phyloP scores from a whole-genome alignment of 2,113 vertebrate species.

The Melanerpes formicivorus region DNA sequence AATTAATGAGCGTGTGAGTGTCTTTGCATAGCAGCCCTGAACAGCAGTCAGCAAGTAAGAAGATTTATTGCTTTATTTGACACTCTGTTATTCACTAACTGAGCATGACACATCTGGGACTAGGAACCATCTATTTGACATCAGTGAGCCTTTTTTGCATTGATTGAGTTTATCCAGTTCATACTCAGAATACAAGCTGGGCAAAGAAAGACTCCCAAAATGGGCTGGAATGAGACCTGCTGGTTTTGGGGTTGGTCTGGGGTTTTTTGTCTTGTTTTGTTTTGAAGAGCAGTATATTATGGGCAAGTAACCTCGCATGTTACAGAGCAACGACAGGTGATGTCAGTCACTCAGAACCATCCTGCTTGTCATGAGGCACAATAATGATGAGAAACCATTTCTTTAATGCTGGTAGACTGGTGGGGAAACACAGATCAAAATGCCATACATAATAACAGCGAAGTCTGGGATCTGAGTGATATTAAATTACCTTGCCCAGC shows the following conservation, averaged over 20 bases:
- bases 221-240: neutral
- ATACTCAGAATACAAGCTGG: constrained; percentile 29
- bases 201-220: constrained; percentile 1
- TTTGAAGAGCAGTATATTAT: neutral
- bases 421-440: constrained; percentile 59
- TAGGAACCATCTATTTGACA: constrained; percentile 78
- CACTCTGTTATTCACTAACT: constrained; percentile 82
- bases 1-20: constrained; percentile 72
- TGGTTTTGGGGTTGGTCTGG: neutral
- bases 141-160: constrained; percentile 69
- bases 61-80: constrained; percentile 93
- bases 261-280: neutral
- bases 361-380: constrained; percentile 32
- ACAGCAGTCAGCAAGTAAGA: constrained; percentile 80
- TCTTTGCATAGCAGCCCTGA: constrained; percentile 59
- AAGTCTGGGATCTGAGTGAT: constrained; percentile 29
- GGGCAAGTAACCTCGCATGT: neutral
- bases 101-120: constrained; percentile 85
- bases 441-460: constrained; percentile 55
- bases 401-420: constrained; percentile 67
- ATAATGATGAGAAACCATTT: constrained; percentile 68
- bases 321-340: constrained; percentile 20
- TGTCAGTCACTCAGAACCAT: neutral
- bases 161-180: constrained; percentile 62
- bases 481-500: constrained; percentile 57